Base-by-base conservation (phyloP, 2,888 invertebrate species). In the Rhingia campestris region DNA sequence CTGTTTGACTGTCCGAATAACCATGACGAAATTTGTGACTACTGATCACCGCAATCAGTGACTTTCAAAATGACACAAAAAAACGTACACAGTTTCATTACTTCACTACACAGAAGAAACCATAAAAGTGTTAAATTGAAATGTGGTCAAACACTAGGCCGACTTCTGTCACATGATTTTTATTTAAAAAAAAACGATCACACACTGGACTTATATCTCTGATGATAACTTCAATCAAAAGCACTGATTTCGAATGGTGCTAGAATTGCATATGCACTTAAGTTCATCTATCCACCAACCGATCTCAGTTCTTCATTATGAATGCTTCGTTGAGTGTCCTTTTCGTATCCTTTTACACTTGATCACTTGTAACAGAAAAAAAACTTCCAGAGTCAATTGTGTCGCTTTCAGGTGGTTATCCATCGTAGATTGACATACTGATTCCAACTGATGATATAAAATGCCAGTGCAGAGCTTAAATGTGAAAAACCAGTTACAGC, bases 231-330 rank as follows among this genome's bases (percentile, higher is more conserved):
- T 88, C 88, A 88, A 88, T 89, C 88, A 88, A 89, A 90, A 90
- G 90, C 90, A 90, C 90, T 90, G 90, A 90, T 90, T 90, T 90
- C 90, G 90, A 90, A 90, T 90, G 90, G 90, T 90, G 90, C 90
- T 90, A 90, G 90, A 90, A 87, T 88, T 81, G 72, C 76, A 87
- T 81, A 73, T 59, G 43, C 80, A 14, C 49, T 72, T 33, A 59
- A 72, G 22, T 53, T 72, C 77, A 89, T 89, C 90, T 90, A 90
- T 88, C 88, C 90, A 90, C 90, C 90, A 90, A 89, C 87, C 90
- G 90, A 90, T 89, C 89, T 89, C 90, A 90, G 90, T 90, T 89
- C 89, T 89, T 88, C 87, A 87, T 89, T 87, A 87, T 87, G 88
- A 89, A 86, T 74, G n/a, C 10, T 47, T 33, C 33, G 14, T 10